Percentiles rank a stretch among this genome's conserved stretches.
These are phyloP conservation scores for Acleris laterana DNA, from an alignment of 2,888 invertebrate genomes.

Conservation along the genomic window DNA sequence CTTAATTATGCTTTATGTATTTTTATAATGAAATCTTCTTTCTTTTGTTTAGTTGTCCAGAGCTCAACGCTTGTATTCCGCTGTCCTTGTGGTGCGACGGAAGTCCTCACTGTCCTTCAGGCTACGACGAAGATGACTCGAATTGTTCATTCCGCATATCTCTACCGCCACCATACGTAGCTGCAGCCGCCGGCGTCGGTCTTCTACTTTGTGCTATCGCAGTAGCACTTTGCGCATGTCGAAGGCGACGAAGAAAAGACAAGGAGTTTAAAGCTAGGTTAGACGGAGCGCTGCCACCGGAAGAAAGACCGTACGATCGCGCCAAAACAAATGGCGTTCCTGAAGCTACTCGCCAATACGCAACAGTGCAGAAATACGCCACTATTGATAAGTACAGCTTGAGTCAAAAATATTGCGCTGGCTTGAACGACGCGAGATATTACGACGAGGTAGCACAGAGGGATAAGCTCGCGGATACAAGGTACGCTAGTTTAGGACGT, in stretches of 20 bases:
- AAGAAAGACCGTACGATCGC: slow-evolving; percentile 85
- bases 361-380: slow-evolving; percentile 81
- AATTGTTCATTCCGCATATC: slow-evolving; percentile 89
- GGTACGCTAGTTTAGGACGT: slow-evolving; percentile 79
- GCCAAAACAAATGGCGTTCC: slow-evolving; percentile 80
- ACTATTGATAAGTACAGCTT: slow-evolving; percentile 83
- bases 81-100: slow-evolving; percentile 92
- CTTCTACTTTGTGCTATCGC: slow-evolving; percentile 84
- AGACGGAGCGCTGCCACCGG: slow-evolving; percentile 83
- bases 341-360: slow-evolving; percentile 74
- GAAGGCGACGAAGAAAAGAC: slow-evolving; percentile 84
- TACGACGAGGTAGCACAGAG: slow-evolving; percentile 81
- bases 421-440: slow-evolving; percentile 80
- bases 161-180: slow-evolving; percentile 87
- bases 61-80: slow-evolving; percentile 91
- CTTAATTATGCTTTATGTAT: background rate
- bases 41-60: slow-evolving; percentile 87
- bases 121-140: slow-evolving; percentile 91
- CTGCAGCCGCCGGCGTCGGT: slow-evolving; percentile 86
- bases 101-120: slow-evolving; percentile 90
- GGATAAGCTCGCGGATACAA: slow-evolving; percentile 79
- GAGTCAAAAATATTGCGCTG: slow-evolving; percentile 82
- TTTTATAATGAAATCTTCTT: slow-evolving; percentile 6
- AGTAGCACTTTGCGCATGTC: slow-evolving; percentile 85
- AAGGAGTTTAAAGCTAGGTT: slow-evolving; percentile 85